Evolutionary conservation across 2,797 vertebrate genomes (phyloP), one percentile per base, ranked within the genome.

Genomic region (Ptychadena robeensis): DNA sequence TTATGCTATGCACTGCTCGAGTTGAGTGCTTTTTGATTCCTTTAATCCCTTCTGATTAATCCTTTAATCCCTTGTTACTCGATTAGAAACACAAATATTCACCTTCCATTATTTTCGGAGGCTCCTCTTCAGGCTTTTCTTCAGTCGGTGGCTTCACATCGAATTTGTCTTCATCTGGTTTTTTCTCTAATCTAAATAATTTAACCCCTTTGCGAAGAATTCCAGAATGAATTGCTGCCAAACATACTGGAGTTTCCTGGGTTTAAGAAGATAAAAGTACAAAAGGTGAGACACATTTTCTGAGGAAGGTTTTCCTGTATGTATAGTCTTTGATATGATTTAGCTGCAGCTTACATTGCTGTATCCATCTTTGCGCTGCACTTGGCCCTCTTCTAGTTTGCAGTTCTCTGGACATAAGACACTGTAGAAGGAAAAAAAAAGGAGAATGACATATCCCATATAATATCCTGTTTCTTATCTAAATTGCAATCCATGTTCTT

Each of bases 171-270:
- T 59, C 48, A 22, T 48, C 72, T 59, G 72, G 30, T 22, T 61
- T 59, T 53, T 73, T 73, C 48, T n/a, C 28, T 40, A 73, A 22
- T 15, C 22, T 34, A 9, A 48, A 18, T 18, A 0, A 14, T 65
- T 57, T 57, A 9, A 57, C 69, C 22, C 8, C 59, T 32, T 64
- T 32, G 10, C 32, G 22, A 1, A 80, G 5, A 30, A 38, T 44
- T 10, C 35, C 68, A n/a, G 22, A 34, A 73, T 34, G 28, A 7
- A 81, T 73, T 64, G 70, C 61, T 35, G 79, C 79, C 65, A 44
- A 37, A 34, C 79, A 81, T 2, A 73, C 9, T 5, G 70, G 65
- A 37, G 70, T 65, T 28, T 81, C 79, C 79, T 81, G n/a, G 15
- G n/a, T 27, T 40, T 14, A 0, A 9, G 9, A 35, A 48, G 2